Evolutionary conservation across 2,888 invertebrate genomes (phyloP).

Genomic region (Cistogaster globosa): DNA sequence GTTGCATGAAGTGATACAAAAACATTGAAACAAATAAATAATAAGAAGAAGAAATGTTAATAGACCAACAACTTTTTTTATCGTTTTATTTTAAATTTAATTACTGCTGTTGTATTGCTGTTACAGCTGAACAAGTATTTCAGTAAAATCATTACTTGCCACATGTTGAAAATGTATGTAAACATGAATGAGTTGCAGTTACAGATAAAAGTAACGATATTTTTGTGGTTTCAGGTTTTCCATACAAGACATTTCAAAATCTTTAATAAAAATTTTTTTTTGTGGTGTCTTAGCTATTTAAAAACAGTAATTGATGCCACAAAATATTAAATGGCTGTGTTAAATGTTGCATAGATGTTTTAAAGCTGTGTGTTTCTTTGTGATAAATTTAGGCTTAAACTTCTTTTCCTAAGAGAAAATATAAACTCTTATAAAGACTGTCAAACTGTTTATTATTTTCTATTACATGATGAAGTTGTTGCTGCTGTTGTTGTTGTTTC

Average conservation of each 20-base stretch:
- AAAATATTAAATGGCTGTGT: conserved; percentile 5
- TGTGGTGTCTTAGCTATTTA: conserved; percentile 30
- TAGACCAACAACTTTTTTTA: conserved; percentile 54
- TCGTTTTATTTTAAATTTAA: background rate
- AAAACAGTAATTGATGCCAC: conserved; percentile 33
- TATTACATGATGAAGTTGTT: conserved; percentile 5
- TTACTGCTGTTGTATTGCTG: background rate
- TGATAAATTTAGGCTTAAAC: too few relatives aligned
- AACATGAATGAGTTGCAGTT: conserved; percentile 35
- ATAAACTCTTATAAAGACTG: background rate
- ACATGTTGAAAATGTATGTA: conserved; percentile 20
- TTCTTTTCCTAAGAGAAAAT: too few relatives aligned
- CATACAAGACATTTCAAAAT: conserved; percentile 30
- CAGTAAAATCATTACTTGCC: conserved; percentile 22
- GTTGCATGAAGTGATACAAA: background rate
- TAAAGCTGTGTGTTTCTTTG: too few relatives aligned
- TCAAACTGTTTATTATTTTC: background rate
- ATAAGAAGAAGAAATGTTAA: conserved; percentile 40
- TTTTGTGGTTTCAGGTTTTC: conserved; percentile 52
- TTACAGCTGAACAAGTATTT: conserved; percentile 1
- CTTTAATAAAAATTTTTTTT: background rate
- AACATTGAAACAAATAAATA: conserved; percentile 6
- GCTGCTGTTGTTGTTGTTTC: background rate
- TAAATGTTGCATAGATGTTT: conserved; percentile 62
- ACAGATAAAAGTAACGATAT: conserved; percentile 28